phyloP scores from a whole-genome alignment of 2,113 vertebrate genomes.

The Mugil cephalus region DNA sequence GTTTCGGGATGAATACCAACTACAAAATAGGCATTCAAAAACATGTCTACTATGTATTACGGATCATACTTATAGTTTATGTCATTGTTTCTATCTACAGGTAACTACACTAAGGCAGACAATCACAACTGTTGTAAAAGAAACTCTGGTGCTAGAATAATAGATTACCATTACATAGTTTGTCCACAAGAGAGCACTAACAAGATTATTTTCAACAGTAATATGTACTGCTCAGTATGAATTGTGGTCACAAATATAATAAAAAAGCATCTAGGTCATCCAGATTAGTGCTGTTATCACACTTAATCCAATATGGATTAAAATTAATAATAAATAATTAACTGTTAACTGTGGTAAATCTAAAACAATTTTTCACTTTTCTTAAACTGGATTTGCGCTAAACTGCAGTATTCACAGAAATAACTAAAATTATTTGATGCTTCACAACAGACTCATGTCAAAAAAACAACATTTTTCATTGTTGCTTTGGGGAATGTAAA shows the following conservation, averaged over 20 bases:
- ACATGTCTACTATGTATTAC: neutral
- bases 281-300: neutral
- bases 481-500: too few species aligned
- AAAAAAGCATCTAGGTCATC: neutral
- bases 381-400: neutral
- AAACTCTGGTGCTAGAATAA: too few species aligned
- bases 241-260: neutral
- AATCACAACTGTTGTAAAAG: too few species aligned
- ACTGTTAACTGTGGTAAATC: neutral
- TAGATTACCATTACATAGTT: neutral
- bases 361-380: neutral
- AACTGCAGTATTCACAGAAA: neutral
- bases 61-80: neutral
- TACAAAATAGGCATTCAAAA: neutral
- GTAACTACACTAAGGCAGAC: neutral
- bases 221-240: neutral
- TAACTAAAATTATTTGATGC: too few species aligned
- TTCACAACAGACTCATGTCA: too few species aligned
- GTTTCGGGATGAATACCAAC: neutral
- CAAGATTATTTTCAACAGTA: neutral
- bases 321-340: neutral
- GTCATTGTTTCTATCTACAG: neutral
- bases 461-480: too few species aligned
- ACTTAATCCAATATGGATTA: neutral
- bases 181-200: constrained; percentile 15